Percentiles rank a stretch among this genome's conserved stretches.
These are phyloP conservation scores for Merops nubicus DNA, from an alignment of 2,113 vertebrate genomes.

Conservation along the genomic window DNA sequence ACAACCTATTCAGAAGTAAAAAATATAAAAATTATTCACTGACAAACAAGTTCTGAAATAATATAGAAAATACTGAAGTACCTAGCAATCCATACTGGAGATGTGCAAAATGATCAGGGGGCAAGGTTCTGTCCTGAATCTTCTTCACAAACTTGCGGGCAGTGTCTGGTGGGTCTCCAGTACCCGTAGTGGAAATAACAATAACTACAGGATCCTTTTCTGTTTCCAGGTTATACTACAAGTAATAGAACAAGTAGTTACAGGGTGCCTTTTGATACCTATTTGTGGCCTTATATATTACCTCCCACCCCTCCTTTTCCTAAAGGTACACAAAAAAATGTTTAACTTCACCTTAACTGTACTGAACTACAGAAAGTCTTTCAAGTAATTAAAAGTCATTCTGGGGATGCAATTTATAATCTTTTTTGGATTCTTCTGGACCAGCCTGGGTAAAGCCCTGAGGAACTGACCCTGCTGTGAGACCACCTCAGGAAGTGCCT, in stretches of 20 bases:
- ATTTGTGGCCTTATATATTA: background rate
- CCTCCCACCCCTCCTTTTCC: background rate
- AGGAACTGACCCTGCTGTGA: background rate
- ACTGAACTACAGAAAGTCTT: background rate
- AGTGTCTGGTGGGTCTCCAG: slow-evolving; percentile 92
- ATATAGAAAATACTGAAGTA: slow-evolving; percentile 50
- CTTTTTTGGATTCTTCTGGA: background rate
- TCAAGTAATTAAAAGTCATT: background rate
- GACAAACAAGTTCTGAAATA: background rate
- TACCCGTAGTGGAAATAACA: slow-evolving; percentile 93
- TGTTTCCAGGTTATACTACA: slow-evolving; percentile 87
- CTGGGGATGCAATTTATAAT: background rate
- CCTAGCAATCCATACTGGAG: slow-evolving; percentile 90
- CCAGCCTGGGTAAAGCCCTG: background rate
- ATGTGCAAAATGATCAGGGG: slow-evolving; percentile 81
- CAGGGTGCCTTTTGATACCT: background rate
- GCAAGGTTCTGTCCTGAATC: slow-evolving; percentile 81
- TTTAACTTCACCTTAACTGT: background rate
- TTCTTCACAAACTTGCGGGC: slow-evolving; percentile 84
- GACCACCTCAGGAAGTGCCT: background rate
- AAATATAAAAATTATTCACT: background rate
- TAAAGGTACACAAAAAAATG: background rate
- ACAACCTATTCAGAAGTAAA: background rate
- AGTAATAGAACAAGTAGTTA: slow-evolving; percentile 25
- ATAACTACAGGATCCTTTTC: slow-evolving; percentile 89